Percentiles rank a stretch among this genome's conserved stretches.
These are phyloP conservation scores for Apocrypta bakeri DNA, from an alignment of 1,140 invertebrate genomes.

Conservation along the genomic window DNA sequence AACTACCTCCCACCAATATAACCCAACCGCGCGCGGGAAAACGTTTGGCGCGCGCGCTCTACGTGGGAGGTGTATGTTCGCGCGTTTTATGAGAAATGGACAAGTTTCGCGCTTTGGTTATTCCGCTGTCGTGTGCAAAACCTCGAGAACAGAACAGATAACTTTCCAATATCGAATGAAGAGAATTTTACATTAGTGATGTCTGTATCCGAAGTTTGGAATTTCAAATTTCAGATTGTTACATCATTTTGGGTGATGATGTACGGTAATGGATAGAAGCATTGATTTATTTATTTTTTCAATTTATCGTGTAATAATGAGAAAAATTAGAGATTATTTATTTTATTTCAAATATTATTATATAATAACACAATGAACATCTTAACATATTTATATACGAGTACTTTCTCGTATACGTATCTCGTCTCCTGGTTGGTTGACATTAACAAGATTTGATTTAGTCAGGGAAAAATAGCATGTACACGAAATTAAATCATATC, in stretches of 20 bases:
- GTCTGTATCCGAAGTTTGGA: not conserved
- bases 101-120: conserved; percentile 30
- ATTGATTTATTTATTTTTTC: too few species aligned
- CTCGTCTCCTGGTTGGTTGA: not conserved
- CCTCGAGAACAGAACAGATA: not conserved
- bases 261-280: too few species aligned
- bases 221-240: too few species aligned
- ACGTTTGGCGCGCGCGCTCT: conserved; percentile 9
- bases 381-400: too few species aligned
- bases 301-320: too few species aligned
- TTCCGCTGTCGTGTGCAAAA: not conserved
- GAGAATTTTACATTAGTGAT: too few species aligned
- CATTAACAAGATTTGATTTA: not conserved
- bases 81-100: conserved; percentile 36
- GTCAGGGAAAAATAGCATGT: not conserved
- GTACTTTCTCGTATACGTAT: not conserved
- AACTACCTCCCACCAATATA: not conserved
- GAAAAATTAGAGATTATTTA: too few species aligned
- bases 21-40: conserved; percentile 24
- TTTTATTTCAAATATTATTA: too few species aligned
- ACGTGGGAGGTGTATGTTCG: conserved; percentile 30
- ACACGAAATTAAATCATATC: too few species aligned
- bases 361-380: too few species aligned
- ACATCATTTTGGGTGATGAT: too few species aligned
- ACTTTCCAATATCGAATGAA: not conserved